Base-by-base conservation (phyloP, 1,140 invertebrate genomes). In the Saccostrea glomerata region DNA sequence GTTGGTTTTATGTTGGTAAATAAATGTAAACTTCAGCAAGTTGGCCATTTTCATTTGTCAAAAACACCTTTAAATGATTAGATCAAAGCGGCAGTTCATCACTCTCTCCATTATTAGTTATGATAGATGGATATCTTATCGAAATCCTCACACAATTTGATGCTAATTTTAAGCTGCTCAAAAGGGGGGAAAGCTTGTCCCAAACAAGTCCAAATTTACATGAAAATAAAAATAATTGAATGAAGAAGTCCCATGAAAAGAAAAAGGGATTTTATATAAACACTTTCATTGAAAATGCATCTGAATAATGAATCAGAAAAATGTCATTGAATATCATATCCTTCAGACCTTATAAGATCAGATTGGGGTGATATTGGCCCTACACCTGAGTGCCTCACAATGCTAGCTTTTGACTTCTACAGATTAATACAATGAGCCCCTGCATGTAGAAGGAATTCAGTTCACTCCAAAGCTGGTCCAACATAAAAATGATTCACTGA, bases 61-160 rank as follows among this genome's bases (percentile, higher is more conserved):
- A 25, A 30, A 13, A 36, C 25, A 77, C 70, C 70, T 77, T 77
- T 77, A 36, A 77, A 36, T 25, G 70, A 77, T 15, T 36, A 77
- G 70, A 77, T 77, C 70, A 77, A 77, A 77, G 70, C 13, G 13
- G 12, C 9, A 15, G 70, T 36, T 77, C 70, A 36, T 77, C 70
- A 36, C 12, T 77, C 30, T 30, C 23, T 77, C 70, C 70, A 77
- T 77, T 77, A 77, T 77, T 77, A 77, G 70, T 17, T 36, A 36
- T 77, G 70, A 77, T 77, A 77, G 70, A 77, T 77, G 70, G 70
- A 77, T 77, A 77, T 77, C 70, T 77, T 77, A 77, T 77, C 70
- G 36, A 77, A 77, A 77, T 77, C 70, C 25, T 77, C 70, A 77
- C 70, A 77, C 70, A 77, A 77, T 36, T 36, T 36, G 23, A 25